Conservation (phyloP, 2,888 invertebrate species). For the Podotricha telesiphe region DNA sequence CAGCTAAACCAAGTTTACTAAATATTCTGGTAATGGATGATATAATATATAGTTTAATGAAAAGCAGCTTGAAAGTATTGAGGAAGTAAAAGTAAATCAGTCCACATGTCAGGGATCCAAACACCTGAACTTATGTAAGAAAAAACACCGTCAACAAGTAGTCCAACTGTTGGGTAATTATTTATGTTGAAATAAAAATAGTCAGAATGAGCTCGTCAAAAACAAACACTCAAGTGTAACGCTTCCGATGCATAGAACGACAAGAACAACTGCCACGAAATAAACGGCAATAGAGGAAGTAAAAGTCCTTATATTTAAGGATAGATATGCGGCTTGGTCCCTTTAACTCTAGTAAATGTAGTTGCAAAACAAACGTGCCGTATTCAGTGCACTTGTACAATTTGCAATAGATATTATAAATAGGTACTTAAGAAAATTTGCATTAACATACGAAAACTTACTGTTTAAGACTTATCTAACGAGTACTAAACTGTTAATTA, state of each 20-base stretch:
- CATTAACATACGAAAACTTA: slow-evolving; percentile 63
- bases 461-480: slow-evolving; percentile 55
- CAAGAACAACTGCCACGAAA: slow-evolving; percentile 48
- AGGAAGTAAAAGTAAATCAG: slow-evolving; percentile 74
- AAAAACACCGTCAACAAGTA: slow-evolving; percentile 42
- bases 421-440: slow-evolving; percentile 53
- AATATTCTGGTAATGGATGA: neutral
- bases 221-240: slow-evolving; percentile 59
- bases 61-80: slow-evolving; percentile 50
- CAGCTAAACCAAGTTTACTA: neutral
- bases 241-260: slow-evolving; percentile 45
- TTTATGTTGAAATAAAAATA: slow-evolving; percentile 49
- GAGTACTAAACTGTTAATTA: slow-evolving; percentile 41
- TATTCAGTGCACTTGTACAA: slow-evolving; percentile 46
- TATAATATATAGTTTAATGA: slow-evolving; percentile 2
- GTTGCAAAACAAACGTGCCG: slow-evolving; percentile 60
- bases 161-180: slow-evolving; percentile 52
- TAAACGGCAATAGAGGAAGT: slow-evolving; percentile 63
- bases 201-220: slow-evolving; percentile 55
- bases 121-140: slow-evolving; percentile 57
- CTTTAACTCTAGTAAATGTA: slow-evolving; percentile 46
- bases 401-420: slow-evolving; percentile 31
- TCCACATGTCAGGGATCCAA: slow-evolving; percentile 63
- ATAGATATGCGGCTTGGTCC: slow-evolving; percentile 52
- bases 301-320: slow-evolving; percentile 69